A percentile compares a stretch with the other conserved stretches of the same genome.
These are phyloP conservation scores for Aphis craccivora DNA, from an alignment of 1,140 invertebrate genomes.

Conservation along the genomic window DNA sequence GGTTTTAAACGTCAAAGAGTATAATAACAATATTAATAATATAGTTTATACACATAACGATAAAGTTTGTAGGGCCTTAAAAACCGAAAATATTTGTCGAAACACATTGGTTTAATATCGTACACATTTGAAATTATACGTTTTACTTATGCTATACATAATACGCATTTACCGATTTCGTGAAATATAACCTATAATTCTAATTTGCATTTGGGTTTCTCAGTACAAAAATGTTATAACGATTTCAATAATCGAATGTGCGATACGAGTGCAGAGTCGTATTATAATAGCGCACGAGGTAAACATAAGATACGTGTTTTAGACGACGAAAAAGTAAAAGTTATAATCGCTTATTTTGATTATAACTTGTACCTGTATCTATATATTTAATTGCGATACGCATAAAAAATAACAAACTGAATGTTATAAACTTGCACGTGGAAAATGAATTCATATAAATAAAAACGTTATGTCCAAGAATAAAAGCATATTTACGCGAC, in stretches of 20 bases:
- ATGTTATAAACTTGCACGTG: not conserved
- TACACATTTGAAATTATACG: not conserved
- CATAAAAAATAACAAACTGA: not conserved
- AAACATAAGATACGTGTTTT: not conserved
- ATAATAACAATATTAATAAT: not conserved
- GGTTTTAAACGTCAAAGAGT: not conserved
- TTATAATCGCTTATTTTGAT: slow-evolving; percentile 17
- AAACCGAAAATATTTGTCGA: not conserved
- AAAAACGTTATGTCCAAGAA: not conserved
- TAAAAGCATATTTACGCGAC: not conserved
- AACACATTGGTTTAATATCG: too few relatives aligned
- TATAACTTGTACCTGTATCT: not conserved
- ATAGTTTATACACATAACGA: not conserved
- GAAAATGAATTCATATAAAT: not conserved
- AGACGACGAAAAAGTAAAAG: not conserved
- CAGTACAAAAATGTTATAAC: not conserved
- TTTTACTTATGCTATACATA: not conserved
- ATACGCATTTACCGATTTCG: not conserved
- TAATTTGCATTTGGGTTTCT: not conserved
- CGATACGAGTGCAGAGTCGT: not conserved
- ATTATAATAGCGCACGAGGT: not conserved
- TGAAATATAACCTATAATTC: not conserved
- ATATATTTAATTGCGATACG: not conserved
- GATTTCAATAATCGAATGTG: not conserved
- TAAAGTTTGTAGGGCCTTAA: not conserved